Evolutionary conservation across 1,140 invertebrate genomes (phyloP).

Genomic region (Dryas iulia): DNA sequence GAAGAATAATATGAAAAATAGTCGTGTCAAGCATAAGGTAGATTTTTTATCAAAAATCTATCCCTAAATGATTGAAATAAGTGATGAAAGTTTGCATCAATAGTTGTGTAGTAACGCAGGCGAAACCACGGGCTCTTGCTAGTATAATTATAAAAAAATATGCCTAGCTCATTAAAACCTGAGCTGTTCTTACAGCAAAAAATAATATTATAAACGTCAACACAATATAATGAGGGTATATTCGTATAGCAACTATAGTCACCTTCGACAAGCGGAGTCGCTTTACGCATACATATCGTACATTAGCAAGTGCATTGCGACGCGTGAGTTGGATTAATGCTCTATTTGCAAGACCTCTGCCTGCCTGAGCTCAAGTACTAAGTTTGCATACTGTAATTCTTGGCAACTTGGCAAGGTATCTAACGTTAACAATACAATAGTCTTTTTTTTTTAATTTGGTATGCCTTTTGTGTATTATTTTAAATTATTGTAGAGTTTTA

Average conservation of each 20-base stretch:
- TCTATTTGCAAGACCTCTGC: slow-evolving; percentile 41
- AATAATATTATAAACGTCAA: neutral
- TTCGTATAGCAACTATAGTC: slow-evolving; percentile 26
- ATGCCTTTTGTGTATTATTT: neutral
- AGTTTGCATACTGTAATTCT: slow-evolving; percentile 13
- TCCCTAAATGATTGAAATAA: too few relatives aligned
- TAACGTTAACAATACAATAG: neutral
- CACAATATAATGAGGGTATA: neutral
- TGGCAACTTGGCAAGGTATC: slow-evolving; percentile 5
- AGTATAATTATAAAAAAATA: too few relatives aligned
- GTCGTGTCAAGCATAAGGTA: too few relatives aligned
- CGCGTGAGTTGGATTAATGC: slow-evolving; percentile 39
- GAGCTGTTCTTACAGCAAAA: neutral
- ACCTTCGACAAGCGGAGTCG: slow-evolving; percentile 48
- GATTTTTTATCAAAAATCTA: too few relatives aligned
- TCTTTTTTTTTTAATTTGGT: neutral
- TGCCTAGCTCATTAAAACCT: neutral
- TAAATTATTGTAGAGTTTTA: too few relatives aligned
- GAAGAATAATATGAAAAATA: too few relatives aligned
- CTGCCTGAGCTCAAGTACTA: neutral
- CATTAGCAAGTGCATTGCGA: slow-evolving; percentile 57
- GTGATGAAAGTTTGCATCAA: too few relatives aligned
- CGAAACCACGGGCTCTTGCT: too few relatives aligned
- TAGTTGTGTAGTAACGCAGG: too few relatives aligned
- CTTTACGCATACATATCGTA: slow-evolving; percentile 56